Conservation (phyloP, 92 coral and sea anemone species). For the Epizoanthus scotinus region DNA sequence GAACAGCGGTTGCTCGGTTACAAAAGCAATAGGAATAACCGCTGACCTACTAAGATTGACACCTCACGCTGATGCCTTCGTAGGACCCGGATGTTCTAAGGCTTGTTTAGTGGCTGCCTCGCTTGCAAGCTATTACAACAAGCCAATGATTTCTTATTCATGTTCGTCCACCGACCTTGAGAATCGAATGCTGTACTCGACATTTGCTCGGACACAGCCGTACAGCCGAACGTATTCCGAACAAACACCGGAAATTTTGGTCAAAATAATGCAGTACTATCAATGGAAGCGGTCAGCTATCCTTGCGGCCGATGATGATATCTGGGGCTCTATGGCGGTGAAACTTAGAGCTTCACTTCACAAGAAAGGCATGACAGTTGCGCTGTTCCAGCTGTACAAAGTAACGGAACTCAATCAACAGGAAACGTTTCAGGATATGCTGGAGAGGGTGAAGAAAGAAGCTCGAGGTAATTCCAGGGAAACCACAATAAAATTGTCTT, state of each 20-base stretch:
- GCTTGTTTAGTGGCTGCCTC: conserved; percentile 64
- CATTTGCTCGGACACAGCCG: conserved; percentile 81
- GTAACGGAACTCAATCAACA: background rate
- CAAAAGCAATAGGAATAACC: conserved; percentile 54
- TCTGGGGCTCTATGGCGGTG: conserved; percentile 73
- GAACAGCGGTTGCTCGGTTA: conserved; percentile 56
- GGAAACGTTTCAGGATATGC: conserved; percentile 26
- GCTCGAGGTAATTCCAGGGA: conserved; percentile 69
- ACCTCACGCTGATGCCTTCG: conserved; percentile 50
- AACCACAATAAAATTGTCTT: no score
- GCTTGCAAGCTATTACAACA: conserved; percentile 72
- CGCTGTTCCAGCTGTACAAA: conserved; percentile 46
- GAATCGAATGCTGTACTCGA: conserved; percentile 59
- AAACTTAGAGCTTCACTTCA: conserved; percentile 39
- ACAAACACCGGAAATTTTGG: conserved; percentile 51
- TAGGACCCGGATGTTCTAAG: conserved; percentile 84
- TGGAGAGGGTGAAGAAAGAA: conserved; percentile 50
- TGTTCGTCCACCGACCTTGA: conserved; percentile 71
- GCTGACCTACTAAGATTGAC: conserved; percentile 57
- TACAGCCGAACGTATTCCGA: conserved; percentile 76
- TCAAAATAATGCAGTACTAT: conserved; percentile 53
- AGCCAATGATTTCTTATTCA: conserved; percentile 76
- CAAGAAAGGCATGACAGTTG: conserved; percentile 38
- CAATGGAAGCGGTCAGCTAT: conserved; percentile 82
- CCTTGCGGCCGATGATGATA: conserved; percentile 56